These are phyloP conservation scores for Rhabdornis inornatus DNA, from an alignment of 2,113 vertebrate species.

Conservation along the genomic window DNA sequence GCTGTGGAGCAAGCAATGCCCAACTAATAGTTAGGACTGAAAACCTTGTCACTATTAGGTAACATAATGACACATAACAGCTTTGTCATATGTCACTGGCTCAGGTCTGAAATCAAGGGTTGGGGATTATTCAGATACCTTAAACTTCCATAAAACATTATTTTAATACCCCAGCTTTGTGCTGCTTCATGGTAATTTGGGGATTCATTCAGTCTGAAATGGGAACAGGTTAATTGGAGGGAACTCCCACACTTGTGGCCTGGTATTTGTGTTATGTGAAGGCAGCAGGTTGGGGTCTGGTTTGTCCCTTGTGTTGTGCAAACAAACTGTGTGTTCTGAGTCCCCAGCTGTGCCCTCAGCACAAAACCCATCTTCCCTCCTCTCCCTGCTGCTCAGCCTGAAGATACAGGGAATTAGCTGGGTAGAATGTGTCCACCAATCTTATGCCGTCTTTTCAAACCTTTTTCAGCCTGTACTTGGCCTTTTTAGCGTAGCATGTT, in stretches of 20 bases:
- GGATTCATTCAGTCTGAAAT: not conserved
- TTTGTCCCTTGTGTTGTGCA: not conserved
- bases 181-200: not conserved
- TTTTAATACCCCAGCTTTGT: not conserved
- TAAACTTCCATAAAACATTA: not conserved
- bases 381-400: not conserved
- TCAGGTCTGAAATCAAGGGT: not conserved
- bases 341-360: not conserved
- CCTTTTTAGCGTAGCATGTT: not conserved
- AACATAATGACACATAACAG: not conserved
- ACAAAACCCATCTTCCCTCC: rapidly evolving
- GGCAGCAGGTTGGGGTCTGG: rapidly evolving
- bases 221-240: not conserved
- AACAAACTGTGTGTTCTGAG: not conserved
- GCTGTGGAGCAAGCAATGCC: not conserved
- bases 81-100: not conserved
- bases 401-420: not conserved
- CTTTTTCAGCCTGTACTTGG: not conserved
- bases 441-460: not conserved
- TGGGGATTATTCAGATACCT: not conserved
- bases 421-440: not conserved
- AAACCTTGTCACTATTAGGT: not conserved
- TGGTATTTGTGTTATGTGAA: not conserved
- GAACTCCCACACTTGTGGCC: rapidly evolving
- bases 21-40: not conserved